Evolutionary conservation across 92 coral and sea anemone species (phyloP), one percentile per base, ranked within the genome.

Genomic region (Palythoa caribaeorum): DNA sequence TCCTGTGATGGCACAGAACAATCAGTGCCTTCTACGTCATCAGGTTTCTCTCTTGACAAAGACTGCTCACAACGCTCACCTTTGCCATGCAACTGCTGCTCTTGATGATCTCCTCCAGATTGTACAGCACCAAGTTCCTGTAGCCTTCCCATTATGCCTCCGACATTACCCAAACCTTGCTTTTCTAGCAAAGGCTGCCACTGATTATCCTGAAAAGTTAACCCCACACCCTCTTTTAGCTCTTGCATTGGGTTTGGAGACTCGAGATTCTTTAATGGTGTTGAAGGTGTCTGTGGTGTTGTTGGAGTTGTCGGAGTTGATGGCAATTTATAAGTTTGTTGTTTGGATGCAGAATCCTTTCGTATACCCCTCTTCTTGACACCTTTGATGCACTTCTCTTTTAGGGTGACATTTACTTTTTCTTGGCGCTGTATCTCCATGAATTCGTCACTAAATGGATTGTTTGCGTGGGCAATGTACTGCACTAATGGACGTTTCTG

Each of bases 401-500:
- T 78, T 14, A 70, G 9, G 13, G 83, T 70, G 17, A 20, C 75
- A 47, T 51, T 68, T 9, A 48, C 71, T 16, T 86, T 77, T 48
- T 86, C 87, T 65, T 79, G 87, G 2, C 72, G 85, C 62, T 93
- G 94, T 48, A 89, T 84, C 17, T 80, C 88, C 57, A 88, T 94
- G 71, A 95, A 95, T 83, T 91, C 92, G 17, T 95, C 98, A 76
- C 98, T 95, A 80, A 95, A 95, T 10, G 98, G 98, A 68, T 95
- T 95, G 89, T 95, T 95, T 19, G 96, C 96, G 69, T 95, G 94
- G 47, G 98, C 98, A 62, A 95, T 93, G 81, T 95, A 95, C 38
- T 90, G 93, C 55, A 95, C 98, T 5, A 92, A 78, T 44, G 96
- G 98, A 60, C 90, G 92, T 78, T 89, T 94, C 70, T 83, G 92